Base-by-base conservation (phyloP, 2,888 invertebrate species). In the Eueremaeus valkanovi region DNA sequence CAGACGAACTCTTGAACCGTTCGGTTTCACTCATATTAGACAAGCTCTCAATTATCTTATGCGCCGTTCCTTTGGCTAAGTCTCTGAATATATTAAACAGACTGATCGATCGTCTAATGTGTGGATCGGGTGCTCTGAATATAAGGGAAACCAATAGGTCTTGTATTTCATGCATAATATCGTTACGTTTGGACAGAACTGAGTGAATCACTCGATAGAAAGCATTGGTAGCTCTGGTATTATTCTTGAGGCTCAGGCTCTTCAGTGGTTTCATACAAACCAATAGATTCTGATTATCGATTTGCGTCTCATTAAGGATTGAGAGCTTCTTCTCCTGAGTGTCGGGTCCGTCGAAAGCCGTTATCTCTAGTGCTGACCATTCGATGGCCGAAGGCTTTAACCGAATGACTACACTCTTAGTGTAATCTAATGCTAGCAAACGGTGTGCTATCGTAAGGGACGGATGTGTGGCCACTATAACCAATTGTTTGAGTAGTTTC, bases 261-360 rank as follows among this genome's bases (percentile, higher is more conserved):
- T 45, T 33, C 18, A 76, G n/a, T 0, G 73, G 55, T 33, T 77
- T 73, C 24, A 77, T 33, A 24, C 76, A 27, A 24, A 40, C 8
- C n/a, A 77, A 40, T n/a, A 77, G 36, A 21, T 73, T 72, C 27
- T 68, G 73, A 58, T 77, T 66, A 29, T 76, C 61, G 13, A 77
- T 73, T 51, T 45, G 16, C 36, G 72, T 76, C 33, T 76, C 49
- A 49, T 74, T 68, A 24, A 79, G 73, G 24, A 79, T 73, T 40
- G 70, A 33, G 8, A 78, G 61, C 51, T 79, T 79, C 49, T 79
- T 79, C 42, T 78, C 79, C 75, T 78, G 78, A 27, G 77, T 78
- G 75, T 78, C 70, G 13, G 78, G 78, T 18, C 79, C 78, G 76
- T 79, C 79, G 75, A 79, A 78, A n/a, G 51, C 31, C 8, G 16